phyloP scores from a whole-genome alignment of 2,797 vertebrate species.

The Arctocebus calabarensis region DNA sequence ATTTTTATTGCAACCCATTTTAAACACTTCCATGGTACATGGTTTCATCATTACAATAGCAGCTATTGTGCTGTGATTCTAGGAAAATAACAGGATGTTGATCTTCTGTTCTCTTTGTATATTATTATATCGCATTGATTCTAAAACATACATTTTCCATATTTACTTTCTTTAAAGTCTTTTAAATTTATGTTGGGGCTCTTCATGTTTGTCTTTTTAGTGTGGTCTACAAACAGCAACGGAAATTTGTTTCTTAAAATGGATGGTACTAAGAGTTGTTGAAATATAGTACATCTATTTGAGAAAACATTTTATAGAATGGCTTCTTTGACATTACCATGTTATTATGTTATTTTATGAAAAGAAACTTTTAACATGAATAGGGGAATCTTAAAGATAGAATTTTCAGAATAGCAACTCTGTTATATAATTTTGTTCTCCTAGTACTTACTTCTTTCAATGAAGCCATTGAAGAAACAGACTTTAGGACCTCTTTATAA shows the following conservation, averaged over 20 bases:
- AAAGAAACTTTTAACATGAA: background rate
- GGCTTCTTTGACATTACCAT: background rate
- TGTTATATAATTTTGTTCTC: background rate
- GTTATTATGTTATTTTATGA: background rate
- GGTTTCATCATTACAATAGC: background rate
- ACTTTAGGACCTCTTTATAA: background rate
- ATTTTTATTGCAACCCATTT: constrained; percentile 12
- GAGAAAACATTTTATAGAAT: background rate
- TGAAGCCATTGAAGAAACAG: background rate
- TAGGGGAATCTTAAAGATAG: background rate
- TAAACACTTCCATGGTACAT: background rate
- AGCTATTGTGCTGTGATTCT: background rate
- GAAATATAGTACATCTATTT: background rate
- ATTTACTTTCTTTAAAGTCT: background rate
- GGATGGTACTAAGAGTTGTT: constrained; percentile 25
- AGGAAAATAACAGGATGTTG: background rate
- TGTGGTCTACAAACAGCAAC: background rate
- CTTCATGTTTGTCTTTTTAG: background rate
- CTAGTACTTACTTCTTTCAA: background rate
- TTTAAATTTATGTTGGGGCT: background rate
- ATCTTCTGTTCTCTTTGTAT: background rate
- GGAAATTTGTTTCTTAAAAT: background rate
- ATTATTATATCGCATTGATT: background rate
- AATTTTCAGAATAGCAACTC: background rate
- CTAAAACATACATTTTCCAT: background rate